Percentiles rank a stretch among this genome's conserved stretches.
These are phyloP conservation scores for Peromyscus aztecus DNA, from an alignment of 2,797 vertebrate genomes.

Conservation along the genomic window DNA sequence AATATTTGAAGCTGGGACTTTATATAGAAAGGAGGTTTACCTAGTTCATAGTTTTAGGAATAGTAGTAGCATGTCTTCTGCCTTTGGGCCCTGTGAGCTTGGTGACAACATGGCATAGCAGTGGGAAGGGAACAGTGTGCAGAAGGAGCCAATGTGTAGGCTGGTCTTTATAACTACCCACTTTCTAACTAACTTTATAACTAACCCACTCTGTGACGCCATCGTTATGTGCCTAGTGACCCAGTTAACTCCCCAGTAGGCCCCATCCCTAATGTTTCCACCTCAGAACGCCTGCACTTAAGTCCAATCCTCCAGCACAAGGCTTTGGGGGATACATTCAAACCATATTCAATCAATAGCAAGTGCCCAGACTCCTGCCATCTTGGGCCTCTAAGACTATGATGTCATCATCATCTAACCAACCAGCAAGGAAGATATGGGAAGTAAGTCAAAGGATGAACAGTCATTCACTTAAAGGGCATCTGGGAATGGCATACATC, in stretches of 20 bases:
- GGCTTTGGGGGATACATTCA: neutral
- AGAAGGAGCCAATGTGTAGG: neutral
- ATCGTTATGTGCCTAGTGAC: neutral
- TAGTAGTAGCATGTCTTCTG: neutral
- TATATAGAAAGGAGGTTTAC: neutral
- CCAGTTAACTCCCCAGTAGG: neutral
- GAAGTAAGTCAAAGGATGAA: neutral
- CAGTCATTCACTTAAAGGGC: neutral
- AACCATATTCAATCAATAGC: neutral
- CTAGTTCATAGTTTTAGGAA: neutral
- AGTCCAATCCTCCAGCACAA: neutral
- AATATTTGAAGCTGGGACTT: neutral
- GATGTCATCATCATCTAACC: neutral
- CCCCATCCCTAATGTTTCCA: neutral
- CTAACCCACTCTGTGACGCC: neutral
- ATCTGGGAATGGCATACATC: neutral
- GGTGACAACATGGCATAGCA: neutral
- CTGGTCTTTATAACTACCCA: neutral
- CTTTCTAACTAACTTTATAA: slow-evolving; percentile 5
- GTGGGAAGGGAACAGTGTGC: neutral
- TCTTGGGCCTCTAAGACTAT: neutral
- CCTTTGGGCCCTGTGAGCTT: neutral
- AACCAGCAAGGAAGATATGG: neutral
- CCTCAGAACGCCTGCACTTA: neutral
- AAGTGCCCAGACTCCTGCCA: neutral